Evolutionary conservation across 2,888 invertebrate genomes (phyloP), one percentile per base, ranked within the genome.

Genomic region (Graphium colonna): DNA sequence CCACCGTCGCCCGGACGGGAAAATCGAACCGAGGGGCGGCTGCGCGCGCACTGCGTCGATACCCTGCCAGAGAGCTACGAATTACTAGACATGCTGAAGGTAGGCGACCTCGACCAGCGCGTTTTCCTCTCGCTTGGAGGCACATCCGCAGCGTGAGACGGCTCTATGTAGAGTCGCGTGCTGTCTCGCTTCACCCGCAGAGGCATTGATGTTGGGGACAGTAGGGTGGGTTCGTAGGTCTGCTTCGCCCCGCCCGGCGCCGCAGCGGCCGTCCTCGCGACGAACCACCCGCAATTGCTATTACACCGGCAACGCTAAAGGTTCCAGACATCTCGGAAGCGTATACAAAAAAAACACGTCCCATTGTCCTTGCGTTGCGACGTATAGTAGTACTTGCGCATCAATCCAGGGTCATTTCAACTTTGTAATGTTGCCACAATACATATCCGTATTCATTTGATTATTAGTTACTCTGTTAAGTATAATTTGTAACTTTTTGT

Each of bases 41-140:
- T 77, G 83, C 86, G 85, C 85, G 80, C 84, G 82, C 85, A 77
- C 60, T 77, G 76, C 80, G 73, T 79, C 83, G 79, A 78, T 77
- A 77, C 68, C 69, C 56, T 45, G 57, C 62, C 59, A 60, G 61
- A 62, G 59, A 60, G 45, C 59, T 58, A 60, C 52, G 53, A 60
- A 60, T 58, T 52, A 62, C 59, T 60, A 60, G 60, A 61, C 66
- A 53, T 53, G 61, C 55, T 60, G 52, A 52, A 60, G 67, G 67
- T 65, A 59, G 65, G 62, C 67, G 68, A 67, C 68, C 67, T 66
- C 67, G 67, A 62, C 49, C 51, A 52, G 56, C 62, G 63, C 62
- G 60, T 50, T 61, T 64, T 63, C n/a, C n/a, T n/a, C n/a, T n/a
- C n/a, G n/a, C n/a, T n/a, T n/a, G n/a, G n/a, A n/a, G n/a, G n/a